Evolutionary conservation across 1,140 invertebrate species (phyloP), one percentile per base, ranked within the genome.

Genomic region (Melitaea cinxia): DNA sequence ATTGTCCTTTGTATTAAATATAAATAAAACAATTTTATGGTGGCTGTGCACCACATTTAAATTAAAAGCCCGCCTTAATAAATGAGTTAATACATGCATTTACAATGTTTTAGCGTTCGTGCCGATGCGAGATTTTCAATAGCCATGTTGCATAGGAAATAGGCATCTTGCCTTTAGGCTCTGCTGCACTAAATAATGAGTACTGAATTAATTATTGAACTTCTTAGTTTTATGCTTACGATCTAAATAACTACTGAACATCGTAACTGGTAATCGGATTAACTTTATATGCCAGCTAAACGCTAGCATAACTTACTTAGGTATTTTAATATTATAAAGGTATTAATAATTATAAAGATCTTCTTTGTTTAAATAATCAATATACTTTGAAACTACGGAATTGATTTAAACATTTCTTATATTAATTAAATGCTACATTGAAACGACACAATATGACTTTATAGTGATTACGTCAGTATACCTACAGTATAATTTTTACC

Each of bases 71-170:
- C 28, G 42, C 42, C 58, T 61, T 59, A 67, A 67, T 70, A 70
- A 70, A 70, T 70, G 62, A 61, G 21, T 33, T 62, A 62, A 58
- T 62, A 62, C 59, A 59, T 58, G 60, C 28, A 55, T 63, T 66
- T 61, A 65, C 33, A 65, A 59, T 67, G 65, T 55, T 62, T 68
- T 58, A 59, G 64, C 63, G 67, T 63, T 68, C 59, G 63, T 66
- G 69, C 56, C 47, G 65, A 66, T 66, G 37, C 45, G 50, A 52
- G 57, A 65, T 58, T 63, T 67, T 71, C 49, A 67, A 71, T 71
- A 64, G 60, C 56, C 35, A 42, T 71, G 54, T 63, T 55, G 55
- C 54, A 60, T 64, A 55, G 56, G 37, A 59, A 60, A 70, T 65
- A 65, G 47, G 58, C 35, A 33, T 61, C 33, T 62, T 56, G 58